Percentiles rank a stretch among this genome's conserved stretches.
These are phyloP conservation scores for Matsumyia berberina DNA, from an alignment of 2,888 invertebrate genomes.

Conservation along the genomic window DNA sequence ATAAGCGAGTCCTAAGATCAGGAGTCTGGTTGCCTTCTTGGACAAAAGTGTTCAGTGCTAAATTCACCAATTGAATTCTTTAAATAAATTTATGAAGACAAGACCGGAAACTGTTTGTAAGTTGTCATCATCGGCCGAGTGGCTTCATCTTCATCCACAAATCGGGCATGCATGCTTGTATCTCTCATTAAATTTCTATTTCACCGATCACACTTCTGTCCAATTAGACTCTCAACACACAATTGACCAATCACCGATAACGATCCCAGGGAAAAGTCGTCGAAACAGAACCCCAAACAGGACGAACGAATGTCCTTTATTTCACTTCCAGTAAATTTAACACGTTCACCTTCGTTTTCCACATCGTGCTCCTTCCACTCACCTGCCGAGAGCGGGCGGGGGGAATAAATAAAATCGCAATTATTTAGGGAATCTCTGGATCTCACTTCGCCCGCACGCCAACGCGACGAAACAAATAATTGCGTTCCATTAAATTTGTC, in stretches of 20 bases:
- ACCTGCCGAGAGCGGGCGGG: conserved; percentile 12
- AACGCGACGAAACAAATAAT: conserved; percentile 56
- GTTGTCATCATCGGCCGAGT: too few relatives aligned
- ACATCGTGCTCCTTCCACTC: conserved; percentile 24
- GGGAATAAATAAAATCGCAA: conserved; percentile 68
- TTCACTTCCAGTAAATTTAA: conserved; percentile 58
- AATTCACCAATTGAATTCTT: too few relatives aligned
- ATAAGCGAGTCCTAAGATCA: too few relatives aligned
- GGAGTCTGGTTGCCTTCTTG: too few relatives aligned
- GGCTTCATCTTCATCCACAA: too few relatives aligned
- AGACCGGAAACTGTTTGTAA: too few relatives aligned
- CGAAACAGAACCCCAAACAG: neutral
- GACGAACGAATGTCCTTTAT: conserved; percentile 47
- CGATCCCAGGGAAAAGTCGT: conserved; percentile 32
- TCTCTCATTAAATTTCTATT: conserved; percentile 54
- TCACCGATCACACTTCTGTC: conserved; percentile 31
- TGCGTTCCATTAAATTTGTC: conserved; percentile 70
- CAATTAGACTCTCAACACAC: conserved; percentile 35
- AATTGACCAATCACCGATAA: conserved; percentile 51
- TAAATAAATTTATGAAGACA: too few relatives aligned
- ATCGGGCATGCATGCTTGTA: neutral
- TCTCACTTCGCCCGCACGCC: conserved; percentile 19
- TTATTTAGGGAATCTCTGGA: conserved; percentile 69
- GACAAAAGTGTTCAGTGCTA: too few relatives aligned
- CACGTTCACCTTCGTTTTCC: conserved; percentile 47